Evolutionary conservation across 2,797 vertebrate genomes (phyloP), one percentile per base, ranked within the genome.

Genomic region (Philypnodon macrostomus): DNA sequence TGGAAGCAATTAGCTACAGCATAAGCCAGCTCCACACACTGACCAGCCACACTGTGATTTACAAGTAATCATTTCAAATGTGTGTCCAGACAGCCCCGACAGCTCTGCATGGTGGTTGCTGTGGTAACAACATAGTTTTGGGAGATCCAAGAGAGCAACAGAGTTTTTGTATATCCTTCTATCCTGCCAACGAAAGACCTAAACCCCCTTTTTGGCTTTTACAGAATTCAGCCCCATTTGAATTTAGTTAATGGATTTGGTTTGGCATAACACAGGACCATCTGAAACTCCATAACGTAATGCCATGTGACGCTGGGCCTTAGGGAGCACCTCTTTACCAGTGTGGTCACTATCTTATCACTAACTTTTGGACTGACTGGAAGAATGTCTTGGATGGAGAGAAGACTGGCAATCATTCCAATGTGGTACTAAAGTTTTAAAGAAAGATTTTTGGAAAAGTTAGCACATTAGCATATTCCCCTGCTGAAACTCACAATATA

Each of bases 1-100:
- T 70, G 61, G 64, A 74, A 69, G 53, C 54, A 80, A 81, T 86
- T 80, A 82, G 56, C 75, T 48, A 58, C 7, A 37, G 63, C 29
- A 19, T 46, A 21, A 19, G 30, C 46, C 50, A 61, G 58, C 46
- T 77, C 53, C 30, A 19, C 13, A 14, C 12, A 10, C 24, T 27
- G 27, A 29, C 26, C 11, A 5, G 17, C 26, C 26, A n/a, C 9
- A 29, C 40, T 17, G 26, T 44, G 10, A 44, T 29, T 29, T 29
- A 10, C 27, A 10, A 9, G 26, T 12, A 18, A 30, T 30, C 15
- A 4, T 30, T 44, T 44, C 15, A 4, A 11, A 44, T 7, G 40
- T 12, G 15, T 24, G 27, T 29, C 27, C 40, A 18, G 26, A 44
- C 40, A 30, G 11, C 10, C 26, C 26, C 13, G 7, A 12, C 24